These are phyloP conservation scores for Colletes latitarsis DNA, from an alignment of 1,140 invertebrate species.

Conservation along the genomic window DNA sequence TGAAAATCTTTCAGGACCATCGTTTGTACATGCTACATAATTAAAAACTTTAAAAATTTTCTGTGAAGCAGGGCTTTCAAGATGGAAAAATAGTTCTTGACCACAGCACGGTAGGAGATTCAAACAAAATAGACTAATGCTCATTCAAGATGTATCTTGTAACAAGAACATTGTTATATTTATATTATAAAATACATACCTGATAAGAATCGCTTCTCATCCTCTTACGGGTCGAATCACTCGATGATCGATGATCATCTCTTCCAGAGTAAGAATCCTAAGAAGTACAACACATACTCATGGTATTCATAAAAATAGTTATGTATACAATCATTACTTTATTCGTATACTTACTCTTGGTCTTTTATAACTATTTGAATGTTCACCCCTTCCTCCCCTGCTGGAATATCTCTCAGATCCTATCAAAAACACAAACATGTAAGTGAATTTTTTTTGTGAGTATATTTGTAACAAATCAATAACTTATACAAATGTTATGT, in stretches of 20 bases:
- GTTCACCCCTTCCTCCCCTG: slow-evolving; percentile 76
- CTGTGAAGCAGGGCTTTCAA: slow-evolving; percentile 45
- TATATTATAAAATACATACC: slow-evolving; percentile 66
- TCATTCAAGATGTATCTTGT: slow-evolving; percentile 7
- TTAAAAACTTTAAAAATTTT: slow-evolving; percentile 33
- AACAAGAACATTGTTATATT: slow-evolving; percentile 17
- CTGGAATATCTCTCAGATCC: slow-evolving; percentile 76
- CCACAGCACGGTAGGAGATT: slow-evolving; percentile 45
- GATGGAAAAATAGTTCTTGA: slow-evolving; percentile 48
- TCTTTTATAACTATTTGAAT: slow-evolving; percentile 76
- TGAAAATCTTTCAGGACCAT: slow-evolving; percentile 63
- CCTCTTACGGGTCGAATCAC: slow-evolving; percentile 74
- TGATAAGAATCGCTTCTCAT: slow-evolving; percentile 77
- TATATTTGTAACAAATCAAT: background rate
- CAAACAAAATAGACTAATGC: slow-evolving; percentile 45
- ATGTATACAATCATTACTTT: background rate
- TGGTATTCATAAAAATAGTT: background rate
- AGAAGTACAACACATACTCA: slow-evolving; percentile 27
- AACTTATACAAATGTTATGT: background rate
- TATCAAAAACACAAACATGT: slow-evolving; percentile 35
- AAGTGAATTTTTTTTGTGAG: background rate
- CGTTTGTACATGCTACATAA: slow-evolving; percentile 56
- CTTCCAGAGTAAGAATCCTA: slow-evolving; percentile 75
- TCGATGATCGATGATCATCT: slow-evolving; percentile 76
- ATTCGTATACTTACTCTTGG: slow-evolving; percentile 69